These are phyloP conservation scores for Lutjanus campechanus DNA, from an alignment of 2,797 vertebrate species.

Conservation along the genomic window DNA sequence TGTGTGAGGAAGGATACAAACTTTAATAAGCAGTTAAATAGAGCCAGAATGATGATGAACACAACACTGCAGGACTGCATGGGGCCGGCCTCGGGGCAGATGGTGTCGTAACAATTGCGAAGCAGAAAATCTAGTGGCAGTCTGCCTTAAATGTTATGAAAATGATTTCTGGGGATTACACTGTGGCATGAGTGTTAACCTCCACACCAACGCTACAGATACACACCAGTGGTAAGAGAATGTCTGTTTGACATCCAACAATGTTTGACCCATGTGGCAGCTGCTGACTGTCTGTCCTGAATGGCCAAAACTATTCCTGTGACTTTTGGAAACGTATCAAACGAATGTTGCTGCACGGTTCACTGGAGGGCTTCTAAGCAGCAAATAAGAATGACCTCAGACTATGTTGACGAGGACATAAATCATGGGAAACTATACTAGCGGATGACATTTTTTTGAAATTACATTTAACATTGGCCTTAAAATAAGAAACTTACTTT, in stretches of 20 bases:
- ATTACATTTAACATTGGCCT: not conserved
- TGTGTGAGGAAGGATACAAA: not conserved
- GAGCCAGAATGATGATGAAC: not conserved
- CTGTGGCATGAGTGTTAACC: constrained; percentile 26
- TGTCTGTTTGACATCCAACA: constrained; percentile 41
- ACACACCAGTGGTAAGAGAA: constrained; percentile 25
- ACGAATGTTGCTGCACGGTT: constrained; percentile 8
- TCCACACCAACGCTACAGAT: constrained; percentile 6
- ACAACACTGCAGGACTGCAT: too few species aligned
- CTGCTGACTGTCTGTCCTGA: constrained; percentile 59
- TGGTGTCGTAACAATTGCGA: constrained; percentile 13
- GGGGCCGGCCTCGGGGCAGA: constrained; percentile 4
- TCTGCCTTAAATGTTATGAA: constrained; percentile 37
- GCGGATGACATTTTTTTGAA: not conserved
- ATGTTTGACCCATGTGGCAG: constrained; percentile 26
- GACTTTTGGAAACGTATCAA: constrained; percentile 64
- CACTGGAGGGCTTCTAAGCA: constrained; percentile 12
- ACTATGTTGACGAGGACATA: not conserved
- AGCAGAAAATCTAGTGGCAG: constrained; percentile 40
- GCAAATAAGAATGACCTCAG: not conserved
- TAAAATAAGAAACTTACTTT: not conserved
- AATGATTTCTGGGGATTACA: constrained; percentile 49
- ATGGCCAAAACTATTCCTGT: constrained; percentile 57
- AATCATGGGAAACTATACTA: not conserved
- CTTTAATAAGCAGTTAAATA: not conserved